phyloP scores from a whole-genome alignment of 2,113 vertebrate genomes.

The Psittacus erithacus region DNA sequence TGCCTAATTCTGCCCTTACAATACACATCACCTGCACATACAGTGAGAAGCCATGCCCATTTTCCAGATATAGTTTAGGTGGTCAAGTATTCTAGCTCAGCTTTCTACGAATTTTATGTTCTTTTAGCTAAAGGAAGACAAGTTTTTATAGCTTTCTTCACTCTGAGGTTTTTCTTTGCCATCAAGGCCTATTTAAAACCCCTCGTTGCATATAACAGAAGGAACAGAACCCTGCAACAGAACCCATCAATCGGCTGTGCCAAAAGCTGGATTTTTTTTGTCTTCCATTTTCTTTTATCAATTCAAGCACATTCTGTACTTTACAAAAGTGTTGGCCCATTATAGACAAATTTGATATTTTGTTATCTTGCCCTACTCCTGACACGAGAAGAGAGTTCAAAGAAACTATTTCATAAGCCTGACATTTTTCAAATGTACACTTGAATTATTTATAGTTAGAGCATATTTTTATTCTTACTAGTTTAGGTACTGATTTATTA shows the following conservation, averaged over 20 bases:
- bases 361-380: not conserved
- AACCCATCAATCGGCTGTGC: not conserved
- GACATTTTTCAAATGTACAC: not conserved
- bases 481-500: not conserved
- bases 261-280: not conserved
- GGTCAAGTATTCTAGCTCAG: not conserved
- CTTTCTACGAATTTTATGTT: not conserved
- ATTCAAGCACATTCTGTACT: not conserved
- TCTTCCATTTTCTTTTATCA: not conserved
- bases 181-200: not conserved
- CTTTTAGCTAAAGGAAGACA: not conserved
- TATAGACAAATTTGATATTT: conserved; percentile 2
- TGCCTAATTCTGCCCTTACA: not conserved
- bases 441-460: conserved; percentile 16
- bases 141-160: not conserved
- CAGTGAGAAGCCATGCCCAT: not conserved
- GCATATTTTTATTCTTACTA: not conserved
- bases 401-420: not conserved
- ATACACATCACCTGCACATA: not conserved
- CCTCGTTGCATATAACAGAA: not conserved
- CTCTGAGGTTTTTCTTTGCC: not conserved
- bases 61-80: not conserved
- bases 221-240: not conserved
- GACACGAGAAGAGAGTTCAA: conserved; percentile 4
- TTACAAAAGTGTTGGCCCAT: not conserved